Evolutionary conservation across 37 sponge, comb jelly and placozoan genomes (phyloP), one percentile per base, ranked within the genome.

Genomic region (Spongilla lacustris): DNA sequence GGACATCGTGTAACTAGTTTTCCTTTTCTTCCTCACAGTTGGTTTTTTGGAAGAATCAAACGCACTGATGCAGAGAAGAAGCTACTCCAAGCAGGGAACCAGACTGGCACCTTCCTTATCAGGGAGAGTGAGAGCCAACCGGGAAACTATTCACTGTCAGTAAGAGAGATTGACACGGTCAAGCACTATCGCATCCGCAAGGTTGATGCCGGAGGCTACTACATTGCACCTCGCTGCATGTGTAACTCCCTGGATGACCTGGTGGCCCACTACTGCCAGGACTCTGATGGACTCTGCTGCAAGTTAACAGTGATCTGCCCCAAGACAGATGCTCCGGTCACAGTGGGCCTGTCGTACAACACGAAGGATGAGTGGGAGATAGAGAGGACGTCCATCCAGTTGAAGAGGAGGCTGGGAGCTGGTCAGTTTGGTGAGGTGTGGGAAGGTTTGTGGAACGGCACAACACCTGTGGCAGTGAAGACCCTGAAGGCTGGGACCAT

Each of bases 291-390:
- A 8, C 88, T 96, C 28, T 94, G 91, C 79, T 85, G 86, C 72
- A 83, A 87, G 66, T 91, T 97, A 22, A 93, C 86, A 9, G 80
- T 87, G 49, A 85, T 91, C 19, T 97, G 98, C 77, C 90, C 91
- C 10, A 89, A 95, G 67, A 68, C 49, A 10, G 98, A 95, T 8
- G 38, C 73, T 14, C 96, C 96, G 29, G 75, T 83, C 19, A 95
- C 96, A 10, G 86, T 79, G 0, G 96, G 93, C 41, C 89, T 95
- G 29, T 90, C 93, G 14, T 92, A 95, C 89, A 94, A 94, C 81
- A 94, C 91, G 21, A 95, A 92, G 50, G 96, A 95, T 48, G 96
- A 95, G 86, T 95, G 96, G 96, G 96, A 95, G 78, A 95, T 95
- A 38, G 96, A 95, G 82, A 71, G 96, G 2, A 75, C 85, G 2